Base-by-base conservation (phyloP, 2,888 invertebrate species). In the Zhuqinia jingwanae region DNA sequence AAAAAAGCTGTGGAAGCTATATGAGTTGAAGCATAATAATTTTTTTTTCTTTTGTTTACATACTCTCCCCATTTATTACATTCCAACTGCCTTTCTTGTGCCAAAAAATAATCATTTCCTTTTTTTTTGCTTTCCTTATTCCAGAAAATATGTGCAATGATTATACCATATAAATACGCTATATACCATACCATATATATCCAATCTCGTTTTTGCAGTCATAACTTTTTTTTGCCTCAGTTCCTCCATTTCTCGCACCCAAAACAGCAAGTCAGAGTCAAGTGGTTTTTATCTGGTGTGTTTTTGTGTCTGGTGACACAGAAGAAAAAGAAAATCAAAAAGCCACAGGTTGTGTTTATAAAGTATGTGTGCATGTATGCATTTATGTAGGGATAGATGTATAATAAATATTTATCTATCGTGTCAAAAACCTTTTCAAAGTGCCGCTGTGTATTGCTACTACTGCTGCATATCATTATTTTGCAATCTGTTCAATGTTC, bases 261-360 rank as follows among this genome's bases (percentile, higher is more conserved):
- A 36, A 36, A 36, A 36, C 3, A 36, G 5, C 36, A 36, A 36
- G 36, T 36, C 36, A 36, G 36, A 36, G 36, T 36, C 36, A 36
- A 36, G 36, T 36, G 36, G 36, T 36, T 36, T 36, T 36, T 6
- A 6, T 8, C 8, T 36, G 3, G 3, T 36, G 5, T 36, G 36
- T 36, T 36, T 63, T 63, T 53, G 73, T 73, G 73, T 73, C 50
- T 73, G 50, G 47, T 50, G 73, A 73, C 73, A 73, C 73, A 73
- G 30, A 73, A 73, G 30, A 73, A 27, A 53, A 50, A 36, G 5
- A 6, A 36, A 10, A 20, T n/a, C 10, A 22, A 25, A 70, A 45
- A 47, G 73, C 73, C 27, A 73, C 73, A 73, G 73, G 73, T 73
- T 73, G 73, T 73, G 50, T 50, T 15, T 42, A 10, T 68, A n/a